These are phyloP conservation scores for Pegoplata infirma DNA, from an alignment of 2,888 invertebrate species.

Conservation along the genomic window DNA sequence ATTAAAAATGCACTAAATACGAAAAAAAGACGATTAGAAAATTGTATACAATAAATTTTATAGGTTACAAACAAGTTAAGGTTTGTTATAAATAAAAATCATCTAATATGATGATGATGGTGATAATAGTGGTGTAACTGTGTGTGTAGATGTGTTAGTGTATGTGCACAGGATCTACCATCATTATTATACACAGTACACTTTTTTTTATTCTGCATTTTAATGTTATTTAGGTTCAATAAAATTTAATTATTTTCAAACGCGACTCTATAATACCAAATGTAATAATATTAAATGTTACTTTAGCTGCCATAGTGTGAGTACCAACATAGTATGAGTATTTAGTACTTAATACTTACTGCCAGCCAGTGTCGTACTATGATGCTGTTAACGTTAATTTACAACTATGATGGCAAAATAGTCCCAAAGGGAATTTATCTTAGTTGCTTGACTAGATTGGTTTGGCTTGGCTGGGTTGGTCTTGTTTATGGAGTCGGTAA, in stretches of 20 bases:
- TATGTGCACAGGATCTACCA: background rate
- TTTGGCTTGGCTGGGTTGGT: too few relatives aligned
- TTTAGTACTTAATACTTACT: background rate
- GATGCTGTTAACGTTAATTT: slow-evolving; percentile 55
- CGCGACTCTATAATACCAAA: slow-evolving; percentile 2
- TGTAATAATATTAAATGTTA: background rate
- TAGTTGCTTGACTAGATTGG: too few relatives aligned
- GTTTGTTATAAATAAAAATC: background rate
- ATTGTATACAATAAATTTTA: slow-evolving; percentile 29
- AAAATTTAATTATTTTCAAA: slow-evolving; percentile 63
- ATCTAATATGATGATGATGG: background rate
- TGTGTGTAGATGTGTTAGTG: background rate
- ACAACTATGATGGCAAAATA: slow-evolving; percentile 50
- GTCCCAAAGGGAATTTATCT: slow-evolving; percentile 23
- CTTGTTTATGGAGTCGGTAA: too few relatives aligned
- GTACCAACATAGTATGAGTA: slow-evolving; percentile 29
- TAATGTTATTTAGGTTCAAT: slow-evolving; percentile 61
- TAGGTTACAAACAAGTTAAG: slow-evolving; percentile 14
- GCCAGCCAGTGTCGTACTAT: slow-evolving; percentile 1
- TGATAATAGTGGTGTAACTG: background rate
- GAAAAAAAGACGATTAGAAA: slow-evolving; percentile 3
- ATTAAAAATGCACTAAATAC: slow-evolving; percentile 66
- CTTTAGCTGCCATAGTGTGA: slow-evolving; percentile 5
- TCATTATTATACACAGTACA: slow-evolving; percentile 39
- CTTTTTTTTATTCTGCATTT: slow-evolving; percentile 11